Evolutionary conservation across 2,113 vertebrate genomes (phyloP).

Genomic region (Excalfactoria chinensis): DNA sequence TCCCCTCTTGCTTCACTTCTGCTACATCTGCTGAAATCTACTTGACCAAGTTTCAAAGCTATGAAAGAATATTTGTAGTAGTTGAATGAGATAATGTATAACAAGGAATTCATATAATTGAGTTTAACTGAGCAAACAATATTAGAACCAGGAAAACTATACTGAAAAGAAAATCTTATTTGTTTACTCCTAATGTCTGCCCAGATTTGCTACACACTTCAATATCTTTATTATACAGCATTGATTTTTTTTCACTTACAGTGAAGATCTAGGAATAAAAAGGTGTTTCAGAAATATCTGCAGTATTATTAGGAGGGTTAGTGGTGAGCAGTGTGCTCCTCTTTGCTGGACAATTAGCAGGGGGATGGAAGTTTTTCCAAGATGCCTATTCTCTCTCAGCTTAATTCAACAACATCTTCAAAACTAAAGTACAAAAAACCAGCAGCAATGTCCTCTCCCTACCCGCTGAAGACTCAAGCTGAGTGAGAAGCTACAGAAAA

Average conservation of each 20-base stretch:
- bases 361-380: slow-evolving; percentile 33
- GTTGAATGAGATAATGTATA: neutral
- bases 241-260: slow-evolving; percentile 7
- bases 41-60: neutral
- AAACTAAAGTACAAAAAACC: neutral
- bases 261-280: slow-evolving; percentile 25
- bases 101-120: neutral
- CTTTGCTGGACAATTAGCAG: neutral
- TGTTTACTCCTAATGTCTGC: slow-evolving; percentile 3
- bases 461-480: neutral
- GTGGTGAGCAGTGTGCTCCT: neutral
- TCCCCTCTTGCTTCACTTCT: neutral
- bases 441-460: neutral
- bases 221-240: slow-evolving; percentile 39
- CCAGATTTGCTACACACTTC: slow-evolving; percentile 34
- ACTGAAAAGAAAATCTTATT: neutral
- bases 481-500: neutral
- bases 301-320: slow-evolving; percentile 31
- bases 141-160: neutral
- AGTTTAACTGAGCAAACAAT: neutral
- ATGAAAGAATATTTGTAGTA: neutral
- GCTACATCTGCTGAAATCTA: neutral
- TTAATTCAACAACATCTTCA: neutral
- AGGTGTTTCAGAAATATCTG: slow-evolving; percentile 47
- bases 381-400: neutral